phyloP scores from a whole-genome alignment of 2,888 invertebrate species.

The Pecten maximus region DNA sequence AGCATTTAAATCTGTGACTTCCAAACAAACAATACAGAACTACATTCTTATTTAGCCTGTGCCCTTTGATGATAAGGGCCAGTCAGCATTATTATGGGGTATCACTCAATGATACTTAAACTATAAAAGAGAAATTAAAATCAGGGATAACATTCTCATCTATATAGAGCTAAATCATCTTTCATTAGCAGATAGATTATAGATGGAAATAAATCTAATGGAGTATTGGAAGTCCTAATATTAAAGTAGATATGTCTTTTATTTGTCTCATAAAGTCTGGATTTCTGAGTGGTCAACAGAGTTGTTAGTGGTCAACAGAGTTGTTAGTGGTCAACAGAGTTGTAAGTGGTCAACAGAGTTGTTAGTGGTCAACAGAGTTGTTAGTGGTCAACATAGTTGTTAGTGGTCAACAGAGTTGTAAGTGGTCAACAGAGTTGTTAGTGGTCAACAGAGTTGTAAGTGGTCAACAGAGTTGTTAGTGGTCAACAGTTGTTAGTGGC shows the following conservation, averaged over 20 bases:
- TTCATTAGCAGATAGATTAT: background rate
- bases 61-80: background rate
- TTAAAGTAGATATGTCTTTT: background rate
- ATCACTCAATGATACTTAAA: background rate
- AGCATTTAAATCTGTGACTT: too few relatives aligned
- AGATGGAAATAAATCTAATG: background rate
- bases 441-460: too few relatives aligned
- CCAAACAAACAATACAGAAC: too few relatives aligned
- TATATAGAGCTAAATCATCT: background rate
- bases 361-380: background rate
- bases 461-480: background rate
- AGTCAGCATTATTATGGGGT: background rate
- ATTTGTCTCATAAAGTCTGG: background rate
- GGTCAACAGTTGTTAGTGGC: background rate
- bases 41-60: too few relatives aligned
- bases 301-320: too few relatives aligned
- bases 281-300: too few relatives aligned
- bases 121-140: background rate
- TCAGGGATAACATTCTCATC: background rate
- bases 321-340: background rate
- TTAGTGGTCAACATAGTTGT: background rate
- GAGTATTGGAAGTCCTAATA: background rate
- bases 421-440: background rate
- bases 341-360: background rate
- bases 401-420: background rate